Evolutionary conservation across 2,888 invertebrate species (phyloP), one percentile per base, ranked within the genome.

Genomic region (Stenodera caucasica): DNA sequence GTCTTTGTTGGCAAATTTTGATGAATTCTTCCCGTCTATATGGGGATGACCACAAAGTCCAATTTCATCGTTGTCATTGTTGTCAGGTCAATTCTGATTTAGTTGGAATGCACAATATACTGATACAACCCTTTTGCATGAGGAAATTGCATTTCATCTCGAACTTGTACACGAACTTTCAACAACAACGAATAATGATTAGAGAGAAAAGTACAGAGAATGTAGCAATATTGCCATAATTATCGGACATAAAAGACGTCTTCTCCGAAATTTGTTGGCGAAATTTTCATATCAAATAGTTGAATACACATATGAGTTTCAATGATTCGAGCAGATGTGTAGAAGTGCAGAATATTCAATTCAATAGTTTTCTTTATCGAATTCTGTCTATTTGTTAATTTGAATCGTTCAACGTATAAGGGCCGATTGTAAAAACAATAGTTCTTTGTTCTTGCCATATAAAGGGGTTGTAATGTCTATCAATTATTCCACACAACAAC

Each of bases 81-180:
- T 40, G 45, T 35, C 30, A 53, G 53, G 32, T 30, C 53, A 53
- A 53, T 33, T 7, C 45, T 53, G 53, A 53, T 53, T 29, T 53
- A 53, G 33, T 53, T 53, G 53, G 53, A 53, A 53, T 52, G 52
- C 52, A 30, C 33, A 30, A 33, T 30, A 21, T 45, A 45, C 45
- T 21, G 45, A n/a, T 18, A 23, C 23, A 45, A 45, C 12, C 45
- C 45, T 45, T 45, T 45, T 23, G 12, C 9, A 45, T 23, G 45
- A 21, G 45, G 12, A 45, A 45, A 45, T 45, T 45, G 45, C 45
- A 45, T 45, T 45, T 45, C 45, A 45, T 23, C 12, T 12, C 12
- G 12, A 23, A 45, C 45, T 45, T 45, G 23, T 45, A 23, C n/a
- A 3, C 23, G 21, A 45, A 45, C 21, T 45, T 23, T 23, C 45